Conservation (phyloP, 2,888 invertebrate genomes). For the Mylabris sibirica region DNA sequence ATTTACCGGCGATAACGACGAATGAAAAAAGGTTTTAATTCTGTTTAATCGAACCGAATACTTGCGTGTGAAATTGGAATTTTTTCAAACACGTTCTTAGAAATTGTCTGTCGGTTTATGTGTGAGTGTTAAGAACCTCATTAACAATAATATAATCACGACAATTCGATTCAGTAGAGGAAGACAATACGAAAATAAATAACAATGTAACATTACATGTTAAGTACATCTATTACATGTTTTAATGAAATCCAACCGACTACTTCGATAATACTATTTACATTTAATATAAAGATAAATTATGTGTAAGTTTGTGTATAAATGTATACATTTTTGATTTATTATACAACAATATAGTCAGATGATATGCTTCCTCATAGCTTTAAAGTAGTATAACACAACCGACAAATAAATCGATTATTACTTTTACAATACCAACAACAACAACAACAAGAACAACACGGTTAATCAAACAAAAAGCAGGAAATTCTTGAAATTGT, state of each 20-base stretch:
- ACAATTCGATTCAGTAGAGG: constrained; percentile 5
- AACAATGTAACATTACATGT: constrained; percentile 13
- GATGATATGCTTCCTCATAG: constrained; percentile 9
- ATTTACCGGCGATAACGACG: not conserved
- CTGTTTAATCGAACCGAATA: not conserved
- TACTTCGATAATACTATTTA: constrained; percentile 24
- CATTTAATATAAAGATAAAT: constrained; percentile 20
- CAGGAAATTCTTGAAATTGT: constrained; percentile 2
- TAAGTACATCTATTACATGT: constrained; percentile 4
- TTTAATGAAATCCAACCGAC: constrained; percentile 11
- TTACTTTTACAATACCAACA: not conserved
- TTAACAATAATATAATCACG: constrained; percentile 12
- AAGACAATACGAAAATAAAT: constrained; percentile 12
- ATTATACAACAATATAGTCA: not conserved
- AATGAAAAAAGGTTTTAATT: not conserved
- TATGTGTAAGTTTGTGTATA: constrained; percentile 29
- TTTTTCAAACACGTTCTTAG: not conserved
- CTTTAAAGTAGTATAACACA: constrained; percentile 1
- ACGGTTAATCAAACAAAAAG: constrained; percentile 11
- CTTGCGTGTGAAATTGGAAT: not conserved
- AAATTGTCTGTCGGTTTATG: not conserved
- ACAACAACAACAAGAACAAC: not conserved
- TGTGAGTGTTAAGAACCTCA: not conserved
- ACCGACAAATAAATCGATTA: constrained; percentile 1
- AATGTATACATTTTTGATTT: constrained; percentile 27